Base-by-base conservation (phyloP, 2,888 invertebrate species). In the Erebia palarica region DNA sequence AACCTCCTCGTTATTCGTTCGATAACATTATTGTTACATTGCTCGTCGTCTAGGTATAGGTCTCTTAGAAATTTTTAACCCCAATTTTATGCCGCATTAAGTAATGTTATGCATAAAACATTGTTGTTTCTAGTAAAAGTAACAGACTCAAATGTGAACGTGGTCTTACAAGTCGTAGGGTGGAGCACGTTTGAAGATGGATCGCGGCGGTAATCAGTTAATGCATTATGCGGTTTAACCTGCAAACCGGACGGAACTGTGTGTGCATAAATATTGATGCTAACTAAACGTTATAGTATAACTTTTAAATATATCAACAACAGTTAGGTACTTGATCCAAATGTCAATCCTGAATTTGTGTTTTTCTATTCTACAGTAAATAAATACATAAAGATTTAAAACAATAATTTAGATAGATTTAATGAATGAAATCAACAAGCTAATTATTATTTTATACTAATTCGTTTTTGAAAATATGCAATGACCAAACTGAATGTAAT, bases 141-240 rank as follows among this genome's bases (percentile, higher is more conserved):
- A 13, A 69, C 67, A 65, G 63, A 70, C 63, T 70, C 18, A 55
- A 65, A 75, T 75, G 75, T 74, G 73, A 78, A 78, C 78, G 78
- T 72, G 73, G 72, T 76, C 76, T 75, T 73, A 75, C 75, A 82
- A 84, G 86, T 82, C 83, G 84, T 78, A 81, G 82, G 86, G 86
- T 79, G 86, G 83, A 84, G 85, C 84, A 77, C 87, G 86, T 85
- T 80, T 79, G 83, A 91, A 91, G 91, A 91, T 87, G 87, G 90
- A 91, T 91, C 81, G 88, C 79, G 78, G 81, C 80, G 78, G 87
- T 90, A 92, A 91, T 91, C 90, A 91, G 92, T 87, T 90, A 91
- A 91, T 91, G 91, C 87, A 88, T 90, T 90, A 90, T 89, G 86
- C 86, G 85, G 86, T 86, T 86, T 85, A 87, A 78, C 85, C 83